Conservation (phyloP, 2,888 invertebrate species). For the Gisinianus flammeolus region DNA sequence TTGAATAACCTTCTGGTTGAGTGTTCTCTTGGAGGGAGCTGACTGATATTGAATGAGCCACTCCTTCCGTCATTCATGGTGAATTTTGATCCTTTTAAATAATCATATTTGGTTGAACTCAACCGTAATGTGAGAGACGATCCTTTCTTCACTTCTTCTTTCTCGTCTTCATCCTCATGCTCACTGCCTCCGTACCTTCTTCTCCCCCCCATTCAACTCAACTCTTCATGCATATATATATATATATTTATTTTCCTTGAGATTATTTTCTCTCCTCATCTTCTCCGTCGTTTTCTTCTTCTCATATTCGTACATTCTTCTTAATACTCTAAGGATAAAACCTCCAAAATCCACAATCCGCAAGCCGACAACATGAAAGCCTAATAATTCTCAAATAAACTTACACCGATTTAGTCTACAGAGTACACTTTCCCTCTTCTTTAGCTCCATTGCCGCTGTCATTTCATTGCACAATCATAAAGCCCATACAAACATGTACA, state of each 20-base stretch:
- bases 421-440: no score
- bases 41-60: not conserved
- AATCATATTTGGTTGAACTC: conserved; percentile 3
- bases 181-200: not conserved
- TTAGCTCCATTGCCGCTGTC: no score
- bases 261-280: not conserved
- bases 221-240: not conserved
- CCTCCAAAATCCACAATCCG: not conserved
- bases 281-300: not conserved
- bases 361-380: no score
- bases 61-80: not conserved
- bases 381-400: no score
- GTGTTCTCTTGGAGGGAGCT: no score
- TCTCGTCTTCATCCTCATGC: no score
- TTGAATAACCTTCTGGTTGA: no score
- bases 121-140: not conserved
- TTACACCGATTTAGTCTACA: no score
- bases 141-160: not conserved
- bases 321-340: not conserved
- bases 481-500: no score
- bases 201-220: not conserved
- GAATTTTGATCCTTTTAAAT: not conserved
- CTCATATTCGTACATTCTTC: not conserved
- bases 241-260: no score
- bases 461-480: no score